phyloP scores from a whole-genome alignment of 2,888 invertebrate genomes.

The Philhelius pedissequus region DNA sequence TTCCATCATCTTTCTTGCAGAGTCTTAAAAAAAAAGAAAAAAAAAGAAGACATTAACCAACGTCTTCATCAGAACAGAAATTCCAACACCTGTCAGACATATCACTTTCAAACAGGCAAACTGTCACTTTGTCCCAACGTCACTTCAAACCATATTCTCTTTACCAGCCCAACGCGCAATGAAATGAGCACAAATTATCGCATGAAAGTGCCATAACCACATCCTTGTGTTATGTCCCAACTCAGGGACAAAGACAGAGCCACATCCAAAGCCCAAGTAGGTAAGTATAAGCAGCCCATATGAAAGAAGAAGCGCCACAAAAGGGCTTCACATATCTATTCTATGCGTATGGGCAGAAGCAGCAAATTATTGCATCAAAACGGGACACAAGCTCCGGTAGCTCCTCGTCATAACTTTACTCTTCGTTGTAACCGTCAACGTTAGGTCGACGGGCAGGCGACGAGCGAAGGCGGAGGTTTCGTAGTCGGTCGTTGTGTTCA shows the following conservation, averaged over 20 bases:
- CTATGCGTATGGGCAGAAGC: neutral
- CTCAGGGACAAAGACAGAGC: neutral
- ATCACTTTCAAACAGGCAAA: conserved; percentile 71
- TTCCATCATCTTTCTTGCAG: neutral
- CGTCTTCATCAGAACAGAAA: conserved; percentile 59
- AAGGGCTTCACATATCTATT: conserved; percentile 15
- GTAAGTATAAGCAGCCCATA: neutral
- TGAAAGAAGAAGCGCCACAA: conserved; percentile 56
- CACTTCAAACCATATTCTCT: conserved; percentile 20
- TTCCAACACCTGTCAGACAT: conserved; percentile 71
- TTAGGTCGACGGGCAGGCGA: neutral
- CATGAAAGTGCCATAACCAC: conserved; percentile 48
- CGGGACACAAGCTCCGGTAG: conserved; percentile 14
- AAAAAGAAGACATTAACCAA: conserved; percentile 1
- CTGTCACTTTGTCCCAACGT: conserved; percentile 70
- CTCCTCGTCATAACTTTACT: conserved; percentile 39
- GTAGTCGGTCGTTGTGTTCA: conserved; percentile 10
- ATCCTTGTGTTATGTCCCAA: conserved; percentile 33
- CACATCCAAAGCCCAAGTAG: neutral
- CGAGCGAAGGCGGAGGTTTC: neutral
- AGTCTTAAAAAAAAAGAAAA: neutral
- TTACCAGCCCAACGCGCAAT: conserved; percentile 17
- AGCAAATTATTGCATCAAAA: conserved; percentile 61
- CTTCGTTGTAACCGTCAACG: neutral
- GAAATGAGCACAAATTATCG: conserved; percentile 48